These are phyloP conservation scores for Exocentrus adspersus DNA, from an alignment of 2,888 invertebrate species.

Conservation along the genomic window DNA sequence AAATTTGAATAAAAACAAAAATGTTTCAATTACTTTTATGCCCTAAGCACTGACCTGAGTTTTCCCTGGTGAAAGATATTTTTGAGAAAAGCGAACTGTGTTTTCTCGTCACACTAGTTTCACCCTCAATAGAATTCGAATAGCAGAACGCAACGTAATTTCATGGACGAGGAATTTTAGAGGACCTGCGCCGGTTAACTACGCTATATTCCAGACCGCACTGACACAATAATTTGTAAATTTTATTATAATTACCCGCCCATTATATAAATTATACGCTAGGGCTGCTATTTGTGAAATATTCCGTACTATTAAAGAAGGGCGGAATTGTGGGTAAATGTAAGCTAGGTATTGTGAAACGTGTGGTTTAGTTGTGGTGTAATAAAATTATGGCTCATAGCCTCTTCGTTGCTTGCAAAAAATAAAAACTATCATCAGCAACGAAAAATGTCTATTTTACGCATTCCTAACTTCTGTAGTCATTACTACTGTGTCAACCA, in stretches of 20 bases:
- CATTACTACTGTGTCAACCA: too few relatives aligned
- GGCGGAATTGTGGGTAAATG: too few relatives aligned
- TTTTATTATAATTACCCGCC: constrained; percentile 23
- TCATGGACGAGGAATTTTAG: constrained; percentile 51
- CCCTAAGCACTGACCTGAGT: too few relatives aligned
- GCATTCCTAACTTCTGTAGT: too few relatives aligned
- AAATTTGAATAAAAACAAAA: too few relatives aligned
- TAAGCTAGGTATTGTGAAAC: neutral
- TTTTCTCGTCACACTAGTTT: constrained; percentile 42
- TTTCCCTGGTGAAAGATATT: too few relatives aligned
- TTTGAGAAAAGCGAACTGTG: constrained; percentile 12
- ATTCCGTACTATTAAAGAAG: neutral
- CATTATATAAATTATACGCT: constrained; percentile 19
- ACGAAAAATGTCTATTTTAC: too few relatives aligned
- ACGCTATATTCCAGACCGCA: constrained; percentile 39
- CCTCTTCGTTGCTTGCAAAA: too few relatives aligned
- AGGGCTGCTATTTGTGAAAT: constrained; percentile 14
- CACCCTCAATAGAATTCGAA: constrained; percentile 49
- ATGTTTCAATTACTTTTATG: too few relatives aligned
- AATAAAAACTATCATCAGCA: too few relatives aligned
- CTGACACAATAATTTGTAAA: constrained; percentile 20
- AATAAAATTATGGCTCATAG: too few relatives aligned
- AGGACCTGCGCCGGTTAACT: constrained; percentile 47
- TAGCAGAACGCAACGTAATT: constrained; percentile 54
- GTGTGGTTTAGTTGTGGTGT: too few relatives aligned